phyloP scores from a whole-genome alignment of 2,797 vertebrate species.

The Spondyliosoma cantharus region DNA sequence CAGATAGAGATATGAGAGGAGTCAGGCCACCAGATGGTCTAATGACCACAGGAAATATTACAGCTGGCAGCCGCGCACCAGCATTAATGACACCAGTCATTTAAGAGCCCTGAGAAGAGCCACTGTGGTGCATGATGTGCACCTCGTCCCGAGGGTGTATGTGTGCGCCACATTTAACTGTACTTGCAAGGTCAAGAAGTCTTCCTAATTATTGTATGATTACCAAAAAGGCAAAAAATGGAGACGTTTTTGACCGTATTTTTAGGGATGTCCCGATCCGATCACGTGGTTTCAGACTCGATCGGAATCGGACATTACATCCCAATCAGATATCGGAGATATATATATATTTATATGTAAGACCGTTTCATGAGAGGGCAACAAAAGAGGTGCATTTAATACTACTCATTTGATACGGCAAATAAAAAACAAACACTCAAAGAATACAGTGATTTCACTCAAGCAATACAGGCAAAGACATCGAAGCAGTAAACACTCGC shows the following conservation, averaged over 20 bases:
- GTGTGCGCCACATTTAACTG: slow-evolving; percentile 41
- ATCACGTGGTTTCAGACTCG: no score
- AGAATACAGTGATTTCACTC: no score
- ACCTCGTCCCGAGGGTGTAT: slow-evolving; percentile 20
- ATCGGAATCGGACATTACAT: no score
- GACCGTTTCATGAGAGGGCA: no score
- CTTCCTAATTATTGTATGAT: slow-evolving; percentile 55
- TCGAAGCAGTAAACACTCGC: no score
- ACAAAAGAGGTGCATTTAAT: no score
- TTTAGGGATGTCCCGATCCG: no score
- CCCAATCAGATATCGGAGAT: no score
- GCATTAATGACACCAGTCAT: slow-evolving; percentile 81
- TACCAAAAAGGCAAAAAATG: slow-evolving; percentile 45
- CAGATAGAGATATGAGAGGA: slow-evolving; percentile 56
- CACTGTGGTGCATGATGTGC: slow-evolving; percentile 23
- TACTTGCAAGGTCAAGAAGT: slow-evolving; percentile 59
- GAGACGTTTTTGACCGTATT: slow-evolving; percentile 32
- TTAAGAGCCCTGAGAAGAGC: slow-evolving; percentile 67
- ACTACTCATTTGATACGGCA: no score
- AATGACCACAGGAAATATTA: slow-evolving; percentile 84
- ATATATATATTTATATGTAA: no score
- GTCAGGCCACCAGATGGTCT: slow-evolving; percentile 81
- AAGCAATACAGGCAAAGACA: no score
- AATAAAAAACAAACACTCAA: no score
- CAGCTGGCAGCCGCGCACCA: slow-evolving; percentile 77